A percentile compares a stretch with the other conserved stretches of the same genome.
Conservation (phyloP, 2,113 vertebrate species). For the Onychostruthus taczanowskii region DNA sequence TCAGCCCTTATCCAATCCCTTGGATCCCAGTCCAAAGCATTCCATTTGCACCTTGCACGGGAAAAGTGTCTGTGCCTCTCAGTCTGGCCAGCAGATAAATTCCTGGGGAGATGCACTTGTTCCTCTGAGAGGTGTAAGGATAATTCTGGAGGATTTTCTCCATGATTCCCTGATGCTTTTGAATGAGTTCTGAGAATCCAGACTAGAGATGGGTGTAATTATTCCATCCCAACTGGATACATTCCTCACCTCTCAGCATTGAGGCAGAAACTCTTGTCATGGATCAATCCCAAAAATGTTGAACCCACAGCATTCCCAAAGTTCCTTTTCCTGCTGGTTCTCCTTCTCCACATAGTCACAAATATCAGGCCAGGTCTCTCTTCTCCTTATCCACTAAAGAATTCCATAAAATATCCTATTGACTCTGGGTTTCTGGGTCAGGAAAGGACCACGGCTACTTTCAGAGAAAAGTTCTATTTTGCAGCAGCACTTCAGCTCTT, state of each 20-base stretch:
- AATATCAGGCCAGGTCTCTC: neutral
- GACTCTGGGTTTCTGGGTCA: neutral
- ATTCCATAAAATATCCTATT: neutral
- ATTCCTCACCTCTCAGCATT: neutral
- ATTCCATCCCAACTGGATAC: neutral
- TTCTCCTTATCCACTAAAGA: neutral
- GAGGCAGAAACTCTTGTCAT: neutral
- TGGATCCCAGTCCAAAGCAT: neutral
- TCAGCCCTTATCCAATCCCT: no score
- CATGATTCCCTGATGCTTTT: neutral
- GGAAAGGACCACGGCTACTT: neutral
- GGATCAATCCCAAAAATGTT: rapidly evolving
- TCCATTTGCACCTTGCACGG: neutral
- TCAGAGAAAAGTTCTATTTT: neutral
- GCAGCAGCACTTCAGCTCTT: neutral
- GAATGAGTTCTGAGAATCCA: neutral
- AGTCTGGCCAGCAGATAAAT: neutral
- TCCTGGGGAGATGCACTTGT: neutral
- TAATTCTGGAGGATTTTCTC: neutral
- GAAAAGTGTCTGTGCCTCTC: neutral
- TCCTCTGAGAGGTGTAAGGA: neutral
- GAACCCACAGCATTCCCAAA: neutral
- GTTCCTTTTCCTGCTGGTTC: neutral
- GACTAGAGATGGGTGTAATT: no score
- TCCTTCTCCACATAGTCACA: neutral